Evolutionary conservation across 2,888 invertebrate genomes (phyloP).

Genomic region (Pyrgus malvae): DNA sequence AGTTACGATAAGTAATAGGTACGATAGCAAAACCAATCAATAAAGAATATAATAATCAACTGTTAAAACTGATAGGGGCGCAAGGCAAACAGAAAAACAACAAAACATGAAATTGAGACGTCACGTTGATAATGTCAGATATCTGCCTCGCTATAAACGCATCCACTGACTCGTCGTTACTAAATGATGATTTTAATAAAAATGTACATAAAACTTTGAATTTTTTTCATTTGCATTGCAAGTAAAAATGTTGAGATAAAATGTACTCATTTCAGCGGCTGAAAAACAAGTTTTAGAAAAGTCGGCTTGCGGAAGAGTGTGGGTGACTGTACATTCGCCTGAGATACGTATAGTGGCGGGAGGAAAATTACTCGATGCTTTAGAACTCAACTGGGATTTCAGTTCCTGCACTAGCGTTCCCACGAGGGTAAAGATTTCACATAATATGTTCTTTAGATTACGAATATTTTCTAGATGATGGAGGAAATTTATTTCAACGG

Average conservation of each 20-base stretch:
- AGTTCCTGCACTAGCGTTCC: constrained; percentile 59
- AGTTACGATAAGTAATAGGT: no score
- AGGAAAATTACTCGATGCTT: constrained; percentile 53
- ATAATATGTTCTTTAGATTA: constrained; percentile 4
- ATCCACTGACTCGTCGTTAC: not conserved
- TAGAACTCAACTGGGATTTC: constrained; percentile 78
- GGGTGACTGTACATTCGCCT: constrained; percentile 72
- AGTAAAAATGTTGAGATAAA: constrained; percentile 19
- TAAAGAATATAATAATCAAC: no score
- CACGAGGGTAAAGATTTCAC: constrained; percentile 52
- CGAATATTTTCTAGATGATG: no score
- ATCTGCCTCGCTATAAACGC: not conserved
- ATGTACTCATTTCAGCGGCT: constrained; percentile 40
- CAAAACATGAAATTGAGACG: not conserved
- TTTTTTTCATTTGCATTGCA: not conserved
- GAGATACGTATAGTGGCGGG: constrained; percentile 45
- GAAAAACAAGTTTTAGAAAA: constrained; percentile 57
- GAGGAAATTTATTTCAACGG: no score
- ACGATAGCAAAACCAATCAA: no score
- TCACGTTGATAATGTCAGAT: not conserved
- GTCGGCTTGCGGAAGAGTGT: constrained; percentile 69
- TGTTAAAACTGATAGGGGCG: not conserved
- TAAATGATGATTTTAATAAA: constrained; percentile 10
- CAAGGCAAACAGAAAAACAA: not conserved
- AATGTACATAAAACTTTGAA: constrained; percentile 5